Evolutionary conservation across 37 sponge, comb jelly and placozoan species (phyloP), one percentile per base, ranked within the genome.

Genomic region (Aphrocallistes beatrix): DNA sequence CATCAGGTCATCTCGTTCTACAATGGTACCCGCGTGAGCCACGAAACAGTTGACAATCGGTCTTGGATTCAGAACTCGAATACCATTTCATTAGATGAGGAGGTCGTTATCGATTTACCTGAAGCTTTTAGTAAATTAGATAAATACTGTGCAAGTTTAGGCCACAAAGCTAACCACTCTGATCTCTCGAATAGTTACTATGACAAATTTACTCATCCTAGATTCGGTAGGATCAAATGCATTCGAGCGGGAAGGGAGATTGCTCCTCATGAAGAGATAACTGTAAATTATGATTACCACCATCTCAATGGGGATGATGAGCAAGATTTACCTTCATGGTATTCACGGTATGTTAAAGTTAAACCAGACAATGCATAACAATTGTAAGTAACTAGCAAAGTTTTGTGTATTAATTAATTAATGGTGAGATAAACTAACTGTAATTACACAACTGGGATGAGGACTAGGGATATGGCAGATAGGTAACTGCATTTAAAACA

Each of bases 131-230:
- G 88, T 6, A 30, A 36, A 1, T 8, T 82, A 1, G 48, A 32
- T 21, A 23, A 28, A 8, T 92, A 92, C 83, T 85, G 84, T 83
- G 92, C 92, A 9, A 86, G 82, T 37, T 82, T 92, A 0, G 92
- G 90, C 1, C 92, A 92, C 90, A 92, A 92, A 50, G 92, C 92
- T 21, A 92, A 92, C 39, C 92, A 92, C 42, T 92, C 92, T 0
- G 28, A 16, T 28, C 19, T 19, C 0, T 90, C 92, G 1, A 92
- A 92, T 51, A 90, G 90, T 50, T 47, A 88, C 39, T 92, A 92
- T 51, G 87, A 36, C 19, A 39, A 32, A 9, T 92, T 83, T 38
- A 21, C 28, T 36, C 92, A 92, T 51, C 92, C 92, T 21, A 37
- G 90, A n/a, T 92, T 90, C 81, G 92, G 92, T 36, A 51, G 88